These are phyloP conservation scores for Parambassis ranga DNA, from an alignment of 2,797 vertebrate genomes.

Conservation along the genomic window DNA sequence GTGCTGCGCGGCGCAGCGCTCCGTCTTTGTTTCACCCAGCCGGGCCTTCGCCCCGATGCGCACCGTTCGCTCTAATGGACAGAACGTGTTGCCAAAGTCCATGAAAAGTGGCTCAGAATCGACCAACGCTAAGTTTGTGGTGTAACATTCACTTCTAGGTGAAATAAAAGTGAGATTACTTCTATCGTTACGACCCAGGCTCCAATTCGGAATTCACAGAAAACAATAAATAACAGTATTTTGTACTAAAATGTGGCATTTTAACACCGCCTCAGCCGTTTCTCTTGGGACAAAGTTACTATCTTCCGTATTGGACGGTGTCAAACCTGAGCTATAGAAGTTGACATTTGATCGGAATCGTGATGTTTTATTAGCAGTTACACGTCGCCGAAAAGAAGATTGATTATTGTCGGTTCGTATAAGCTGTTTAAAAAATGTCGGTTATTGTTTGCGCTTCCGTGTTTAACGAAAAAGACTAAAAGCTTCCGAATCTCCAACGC, in stretches of 20 bases:
- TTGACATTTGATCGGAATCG: background rate
- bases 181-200: accelerated
- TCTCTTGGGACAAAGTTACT: conserved; percentile 32
- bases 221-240: accelerated
- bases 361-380: accelerated
- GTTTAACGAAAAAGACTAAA: background rate
- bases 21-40: conserved; percentile 76
- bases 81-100: conserved; percentile 46
- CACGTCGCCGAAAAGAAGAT: conserved; percentile 17
- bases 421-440: accelerated
- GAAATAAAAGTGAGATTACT: accelerated
- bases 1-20: conserved; percentile 23
- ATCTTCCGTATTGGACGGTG: background rate
- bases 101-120: conserved; percentile 5
- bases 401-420: accelerated
- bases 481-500: background rate
- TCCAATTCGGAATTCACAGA: conserved; percentile 16
- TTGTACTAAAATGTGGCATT: background rate
- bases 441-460: accelerated
- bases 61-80: background rate
- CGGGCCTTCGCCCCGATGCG: conserved; percentile 64
- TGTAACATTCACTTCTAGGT: accelerated
- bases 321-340: conserved; percentile 14
- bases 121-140: background rate
- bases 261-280: background rate